These are phyloP conservation scores for Clarias fuscus DNA, from an alignment of 2,797 vertebrate species.

Conservation along the genomic window DNA sequence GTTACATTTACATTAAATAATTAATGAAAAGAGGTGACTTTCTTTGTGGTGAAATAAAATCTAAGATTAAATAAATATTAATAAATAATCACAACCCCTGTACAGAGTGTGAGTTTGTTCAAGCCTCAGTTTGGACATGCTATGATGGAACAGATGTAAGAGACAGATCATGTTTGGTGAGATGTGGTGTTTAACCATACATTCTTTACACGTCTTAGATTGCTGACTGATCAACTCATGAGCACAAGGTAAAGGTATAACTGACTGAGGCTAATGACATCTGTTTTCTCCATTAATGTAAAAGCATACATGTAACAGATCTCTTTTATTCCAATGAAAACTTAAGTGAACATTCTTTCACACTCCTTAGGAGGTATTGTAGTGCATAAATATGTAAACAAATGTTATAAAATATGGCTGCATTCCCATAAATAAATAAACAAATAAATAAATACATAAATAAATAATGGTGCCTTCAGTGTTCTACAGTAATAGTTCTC, in stretches of 20 bases:
- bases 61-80: slow-evolving; percentile 47
- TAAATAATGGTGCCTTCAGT: slow-evolving; percentile 48
- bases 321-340: slow-evolving; percentile 34
- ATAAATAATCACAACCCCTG: slow-evolving; percentile 53
- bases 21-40: slow-evolving; percentile 50
- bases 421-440: slow-evolving; percentile 44
- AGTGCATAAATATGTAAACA: slow-evolving; percentile 57
- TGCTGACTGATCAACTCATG: slow-evolving; percentile 3
- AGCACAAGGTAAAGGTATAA: slow-evolving; percentile 8
- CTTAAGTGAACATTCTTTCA: slow-evolving; percentile 38
- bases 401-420: slow-evolving; percentile 52
- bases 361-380: slow-evolving; percentile 49
- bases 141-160: slow-evolving; percentile 30
- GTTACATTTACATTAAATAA: slow-evolving; percentile 48
- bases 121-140: slow-evolving; percentile 70
- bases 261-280: slow-evolving; percentile 15
- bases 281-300: slow-evolving; percentile 11
- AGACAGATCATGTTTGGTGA: slow-evolving; percentile 19
- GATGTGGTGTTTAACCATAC: background rate
- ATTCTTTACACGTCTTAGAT: background rate
- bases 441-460: slow-evolving; percentile 51
- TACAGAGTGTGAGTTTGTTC: slow-evolving; percentile 48
- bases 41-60: slow-evolving; percentile 44
- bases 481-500: slow-evolving; percentile 45
- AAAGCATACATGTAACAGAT: slow-evolving; percentile 12